Evolutionary conservation across 2,888 invertebrate species (phyloP), one percentile per base, ranked within the genome.

Genomic region (Neria commutata): DNA sequence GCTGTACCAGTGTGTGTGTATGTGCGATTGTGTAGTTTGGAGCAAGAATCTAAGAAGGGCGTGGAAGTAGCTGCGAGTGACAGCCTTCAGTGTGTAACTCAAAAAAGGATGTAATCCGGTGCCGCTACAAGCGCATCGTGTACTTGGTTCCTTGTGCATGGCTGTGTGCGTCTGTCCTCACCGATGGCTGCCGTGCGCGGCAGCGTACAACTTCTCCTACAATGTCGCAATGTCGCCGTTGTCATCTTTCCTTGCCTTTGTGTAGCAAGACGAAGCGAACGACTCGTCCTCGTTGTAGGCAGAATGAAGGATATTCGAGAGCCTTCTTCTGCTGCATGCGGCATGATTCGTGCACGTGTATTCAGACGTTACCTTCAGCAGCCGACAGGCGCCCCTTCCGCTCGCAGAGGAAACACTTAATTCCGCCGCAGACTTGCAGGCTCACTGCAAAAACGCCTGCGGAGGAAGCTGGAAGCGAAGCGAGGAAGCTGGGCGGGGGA

Each of bases 21-120:
- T 11, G 10, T 14, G n/a, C n/a, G 6, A 14, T 4, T 37, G 37
- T 37, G 42, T 42, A 6, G 21, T 21, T 42, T 8, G 19, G 21
- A 17, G 21, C 14, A 5, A 19, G 21, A 19, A 42, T 14, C 21
- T 19, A 42, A 19, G 53, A 45, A 29, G 21, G 53, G 53, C 45
- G 53, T 53, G 29, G 45, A 53, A 52, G 37, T 26, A 53, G 26
- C 29, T 53, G 53, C 45, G 45, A 42, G 45, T 53, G 53, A 53
- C 53, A 53, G 42, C 14, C 42, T 53, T 53, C 53, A 45, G 29
- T 23, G 42, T 42, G 23, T 53, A 53, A 53, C 53, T 53, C 53
- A 53, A 53, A 53, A 42, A 42, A 53, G 45, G 45, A 16, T 53
- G 45, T 53, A 26, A 42, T 42, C 42, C 29, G 6, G 42, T 37